phyloP scores from a whole-genome alignment of 64 coral and sea anemone species.

The Exaiptasia diaphana region DNA sequence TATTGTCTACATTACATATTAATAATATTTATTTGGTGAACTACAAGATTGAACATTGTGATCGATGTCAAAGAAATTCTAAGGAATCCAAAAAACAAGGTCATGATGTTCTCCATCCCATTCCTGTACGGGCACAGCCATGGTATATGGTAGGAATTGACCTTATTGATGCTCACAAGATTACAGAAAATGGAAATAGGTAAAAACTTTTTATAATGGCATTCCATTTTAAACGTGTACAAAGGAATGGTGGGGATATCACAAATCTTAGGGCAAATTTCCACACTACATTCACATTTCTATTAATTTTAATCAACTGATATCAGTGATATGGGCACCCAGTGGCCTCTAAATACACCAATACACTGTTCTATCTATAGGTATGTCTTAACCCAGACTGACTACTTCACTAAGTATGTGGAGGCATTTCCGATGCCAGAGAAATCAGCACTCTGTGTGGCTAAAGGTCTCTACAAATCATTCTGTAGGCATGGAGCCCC shows the following conservation, averaged over 20 bases:
- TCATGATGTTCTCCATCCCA: neutral
- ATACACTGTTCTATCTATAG: no score
- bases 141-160: slow-evolving; percentile 3
- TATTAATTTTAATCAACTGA: no score
- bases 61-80: slow-evolving; percentile 13
- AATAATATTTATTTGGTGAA: neutral
- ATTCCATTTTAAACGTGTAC: no score
- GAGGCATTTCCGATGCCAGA: slow-evolving; percentile 43
- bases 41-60: slow-evolving; percentile 21
- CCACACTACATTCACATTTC: no score
- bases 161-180: neutral
- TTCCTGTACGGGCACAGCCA: neutral
- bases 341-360: no score
- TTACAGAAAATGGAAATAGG: neutral
- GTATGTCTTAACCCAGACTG: slow-evolving; percentile 42
- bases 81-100: slow-evolving; percentile 1
- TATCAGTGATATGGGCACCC: no score
- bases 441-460: slow-evolving; percentile 41
- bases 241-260: no score
- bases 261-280: no score
- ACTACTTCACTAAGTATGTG: slow-evolving; percentile 61
- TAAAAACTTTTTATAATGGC: no score
- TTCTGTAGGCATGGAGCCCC: slow-evolving; percentile 49
- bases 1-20: neutral
- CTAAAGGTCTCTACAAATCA: slow-evolving; percentile 28